These are phyloP conservation scores for Pedetes capensis DNA, from an alignment of 2,113 vertebrate species.

Conservation along the genomic window DNA sequence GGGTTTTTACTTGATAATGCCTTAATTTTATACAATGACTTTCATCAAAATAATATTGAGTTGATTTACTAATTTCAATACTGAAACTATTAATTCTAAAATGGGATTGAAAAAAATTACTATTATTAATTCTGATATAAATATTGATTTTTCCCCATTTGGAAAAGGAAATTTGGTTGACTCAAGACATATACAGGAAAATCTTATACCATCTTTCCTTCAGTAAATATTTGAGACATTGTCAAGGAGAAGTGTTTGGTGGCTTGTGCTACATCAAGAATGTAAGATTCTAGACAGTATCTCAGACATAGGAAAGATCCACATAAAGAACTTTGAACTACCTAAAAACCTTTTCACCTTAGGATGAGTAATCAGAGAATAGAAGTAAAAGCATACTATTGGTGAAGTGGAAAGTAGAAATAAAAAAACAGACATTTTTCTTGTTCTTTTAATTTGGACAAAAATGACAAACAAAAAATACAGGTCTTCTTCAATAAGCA, in stretches of 20 bases:
- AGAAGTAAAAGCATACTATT: neutral
- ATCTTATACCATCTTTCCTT: neutral
- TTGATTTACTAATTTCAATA: neutral
- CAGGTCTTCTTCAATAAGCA: neutral
- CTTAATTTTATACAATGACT: neutral
- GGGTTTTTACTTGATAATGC: neutral
- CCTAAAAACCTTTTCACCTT: neutral
- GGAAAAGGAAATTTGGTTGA: neutral
- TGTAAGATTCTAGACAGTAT: neutral
- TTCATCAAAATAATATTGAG: neutral
- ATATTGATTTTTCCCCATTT: neutral
- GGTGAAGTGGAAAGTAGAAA: neutral
- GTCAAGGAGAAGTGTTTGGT: neutral
- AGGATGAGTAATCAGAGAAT: neutral
- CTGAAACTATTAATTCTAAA: neutral
- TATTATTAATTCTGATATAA: neutral
- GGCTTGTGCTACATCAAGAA: neutral
- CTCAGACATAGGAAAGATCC: neutral
- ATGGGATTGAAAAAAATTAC: neutral
- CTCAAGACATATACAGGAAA: neutral
- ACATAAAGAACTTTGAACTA: neutral
- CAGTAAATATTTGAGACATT: neutral
- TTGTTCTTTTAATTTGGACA: slow-evolving; percentile 18
- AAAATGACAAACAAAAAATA: slow-evolving; percentile 9
- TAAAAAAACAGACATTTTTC: neutral